These are phyloP conservation scores for Lanistes nyassanus DNA, from an alignment of 1,140 invertebrate genomes.

Conservation along the genomic window DNA sequence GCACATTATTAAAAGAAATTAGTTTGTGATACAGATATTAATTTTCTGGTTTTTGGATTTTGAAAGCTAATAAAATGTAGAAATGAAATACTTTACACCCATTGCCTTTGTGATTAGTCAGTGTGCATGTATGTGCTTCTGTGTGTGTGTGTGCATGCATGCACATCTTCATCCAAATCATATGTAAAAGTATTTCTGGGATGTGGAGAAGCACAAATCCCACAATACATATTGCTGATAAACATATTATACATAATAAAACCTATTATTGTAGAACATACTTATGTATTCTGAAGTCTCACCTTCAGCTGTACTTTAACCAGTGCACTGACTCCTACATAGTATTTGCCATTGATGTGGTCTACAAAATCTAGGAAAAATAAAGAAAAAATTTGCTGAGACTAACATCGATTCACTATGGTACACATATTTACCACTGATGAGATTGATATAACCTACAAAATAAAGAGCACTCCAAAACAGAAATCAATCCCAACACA, in stretches of 20 bases:
- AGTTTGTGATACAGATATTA: too few species aligned
- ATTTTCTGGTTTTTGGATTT: too few species aligned
- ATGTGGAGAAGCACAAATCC: too few species aligned
- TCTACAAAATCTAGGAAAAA: slow-evolving; percentile 66
- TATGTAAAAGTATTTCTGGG: too few species aligned
- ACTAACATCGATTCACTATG: too few species aligned
- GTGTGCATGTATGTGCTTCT: not conserved
- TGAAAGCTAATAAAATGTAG: not conserved
- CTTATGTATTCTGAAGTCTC: slow-evolving; percentile 6
- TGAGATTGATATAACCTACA: too few species aligned
- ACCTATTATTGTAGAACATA: not conserved
- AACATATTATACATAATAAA: slow-evolving; percentile 59
- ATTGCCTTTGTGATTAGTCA: not conserved
- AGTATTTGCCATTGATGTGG: slow-evolving; percentile 66
- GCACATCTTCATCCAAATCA: too few species aligned
- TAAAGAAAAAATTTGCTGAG: too few species aligned
- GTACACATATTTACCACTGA: too few species aligned
- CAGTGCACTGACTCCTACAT: slow-evolving; percentile 69
- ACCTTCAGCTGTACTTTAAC: slow-evolving; percentile 68
- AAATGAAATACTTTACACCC: not conserved
- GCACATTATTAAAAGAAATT: too few species aligned
- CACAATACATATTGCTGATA: slow-evolving; percentile 69
- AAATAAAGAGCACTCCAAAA: too few species aligned
- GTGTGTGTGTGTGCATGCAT: slow-evolving; percentile 3
- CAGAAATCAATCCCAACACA: too few species aligned